Percentiles rank a stretch among this genome's conserved stretches.
Conservation (phyloP, 1,140 invertebrate species). For the Lepidurus packardi region DNA sequence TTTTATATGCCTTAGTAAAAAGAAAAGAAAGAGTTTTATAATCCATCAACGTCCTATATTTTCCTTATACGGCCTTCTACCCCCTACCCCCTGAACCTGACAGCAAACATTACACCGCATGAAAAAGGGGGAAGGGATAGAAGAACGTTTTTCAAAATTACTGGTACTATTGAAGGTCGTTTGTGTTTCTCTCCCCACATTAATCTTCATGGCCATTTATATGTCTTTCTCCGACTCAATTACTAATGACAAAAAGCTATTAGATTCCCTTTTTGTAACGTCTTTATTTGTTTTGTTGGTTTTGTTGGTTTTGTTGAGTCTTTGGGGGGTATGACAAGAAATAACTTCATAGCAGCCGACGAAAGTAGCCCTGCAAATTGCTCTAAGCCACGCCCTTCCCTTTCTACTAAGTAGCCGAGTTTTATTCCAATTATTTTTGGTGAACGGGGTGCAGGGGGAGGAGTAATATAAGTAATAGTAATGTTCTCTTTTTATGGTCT, state of each 20-base stretch:
- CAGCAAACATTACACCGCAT: background rate
- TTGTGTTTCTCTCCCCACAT: background rate
- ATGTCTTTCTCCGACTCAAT: background rate
- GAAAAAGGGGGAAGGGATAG: background rate
- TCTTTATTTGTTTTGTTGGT: background rate
- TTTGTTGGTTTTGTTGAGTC: too few species aligned
- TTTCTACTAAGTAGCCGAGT: too few species aligned
- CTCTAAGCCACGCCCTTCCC: too few species aligned
- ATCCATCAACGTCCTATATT: constrained; percentile 1
- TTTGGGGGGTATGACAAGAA: too few species aligned
- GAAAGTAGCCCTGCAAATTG: too few species aligned
- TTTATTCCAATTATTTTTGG: too few species aligned
- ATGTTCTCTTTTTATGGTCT: too few species aligned
- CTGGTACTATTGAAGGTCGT: background rate
- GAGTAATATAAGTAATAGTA: too few species aligned
- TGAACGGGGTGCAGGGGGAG: too few species aligned
- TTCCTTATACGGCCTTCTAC: background rate
- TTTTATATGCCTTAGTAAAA: background rate
- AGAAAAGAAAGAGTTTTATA: background rate
- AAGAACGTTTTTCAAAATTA: background rate
- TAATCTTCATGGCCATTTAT: background rate
- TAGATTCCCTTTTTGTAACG: background rate
- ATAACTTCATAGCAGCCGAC: too few species aligned
- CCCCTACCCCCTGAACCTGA: background rate
- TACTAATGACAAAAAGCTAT: background rate